Evolutionary conservation across 2,888 invertebrate species (phyloP), one percentile per base, ranked within the genome.

Genomic region (Limnephilus rhombicus): DNA sequence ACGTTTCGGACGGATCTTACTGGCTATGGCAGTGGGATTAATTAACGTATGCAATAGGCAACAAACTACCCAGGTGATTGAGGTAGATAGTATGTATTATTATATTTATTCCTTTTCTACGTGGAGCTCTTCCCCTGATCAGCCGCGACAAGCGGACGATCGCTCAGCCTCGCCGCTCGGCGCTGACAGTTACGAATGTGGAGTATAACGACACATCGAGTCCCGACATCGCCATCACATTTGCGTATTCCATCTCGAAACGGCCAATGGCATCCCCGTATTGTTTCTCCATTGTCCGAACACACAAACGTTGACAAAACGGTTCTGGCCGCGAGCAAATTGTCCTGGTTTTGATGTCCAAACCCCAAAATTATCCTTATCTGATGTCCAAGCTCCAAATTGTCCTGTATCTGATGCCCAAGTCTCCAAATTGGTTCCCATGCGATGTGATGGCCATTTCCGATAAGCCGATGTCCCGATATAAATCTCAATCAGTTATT

Each of bases 161-260:
- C 82, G 49, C 85, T n/a, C 34, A 31, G 24, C 49, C 29, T 49
- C 83, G 15, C 83, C 49, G 86, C 53, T 87, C 87, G 29, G 68
- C 53, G 68, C 68, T 90, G 92, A 92, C 92, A 92, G 90, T 92
- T 92, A 92, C 92, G 92, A 91, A 93, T 92, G 92, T 81, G 86
- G 90, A 91, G 85, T 85, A 83, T 85, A 89, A 92, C 80, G 91
- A 92, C 93, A 85, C 41, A 80, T 41, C 89, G 92, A 93, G 83
- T 91, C 49, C 85, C 49, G 86, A 11, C 83, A 45, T 89, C 88
- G 91, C 90, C 85, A 88, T 37, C n/a, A 80, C 53, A 93, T 93
- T 93, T 93, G 92, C 93, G 93, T 93, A 91, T 92, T 92, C 31
- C 85, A 68, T 91, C 81, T 81, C 34, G 85, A 80, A 85, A 45